These are phyloP conservation scores for Euschistus heros DNA, from an alignment of 1,140 invertebrate species.

Conservation along the genomic window DNA sequence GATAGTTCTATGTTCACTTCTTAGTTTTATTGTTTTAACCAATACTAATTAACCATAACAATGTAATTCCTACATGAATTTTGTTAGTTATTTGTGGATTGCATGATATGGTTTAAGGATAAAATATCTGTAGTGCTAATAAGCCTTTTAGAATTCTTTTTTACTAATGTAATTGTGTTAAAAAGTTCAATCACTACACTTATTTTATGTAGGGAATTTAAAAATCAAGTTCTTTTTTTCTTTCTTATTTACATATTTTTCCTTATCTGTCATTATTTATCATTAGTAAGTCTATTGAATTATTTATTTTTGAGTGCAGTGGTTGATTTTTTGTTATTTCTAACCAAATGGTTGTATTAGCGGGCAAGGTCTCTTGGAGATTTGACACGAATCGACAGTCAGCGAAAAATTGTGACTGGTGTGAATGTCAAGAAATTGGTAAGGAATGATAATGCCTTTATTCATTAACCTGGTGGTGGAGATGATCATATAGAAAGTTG, in stretches of 20 bases:
- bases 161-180: no score
- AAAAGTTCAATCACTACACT: slow-evolving; percentile 6
- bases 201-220: not conserved
- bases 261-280: not conserved
- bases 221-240: not conserved
- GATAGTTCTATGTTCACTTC: no score
- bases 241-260: not conserved
- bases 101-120: no score
- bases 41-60: not conserved
- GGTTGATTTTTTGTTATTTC: not conserved
- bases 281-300: not conserved
- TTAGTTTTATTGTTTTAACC: not conserved
- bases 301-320: slow-evolving; percentile 5
- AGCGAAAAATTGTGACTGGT: slow-evolving; percentile 19
- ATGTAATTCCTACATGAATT: no score
- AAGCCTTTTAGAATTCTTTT: no score
- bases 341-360: slow-evolving; percentile 22
- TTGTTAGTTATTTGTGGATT: no score
- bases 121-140: no score
- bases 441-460: slow-evolving; percentile 10
- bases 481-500: not conserved
- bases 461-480: slow-evolving; percentile 1
- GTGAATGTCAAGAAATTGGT: slow-evolving; percentile 24
- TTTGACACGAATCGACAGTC: slow-evolving; percentile 19
- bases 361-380: slow-evolving; percentile 30